phyloP scores from a whole-genome alignment of 2,797 vertebrate genomes.

The Ibycter americanus region DNA sequence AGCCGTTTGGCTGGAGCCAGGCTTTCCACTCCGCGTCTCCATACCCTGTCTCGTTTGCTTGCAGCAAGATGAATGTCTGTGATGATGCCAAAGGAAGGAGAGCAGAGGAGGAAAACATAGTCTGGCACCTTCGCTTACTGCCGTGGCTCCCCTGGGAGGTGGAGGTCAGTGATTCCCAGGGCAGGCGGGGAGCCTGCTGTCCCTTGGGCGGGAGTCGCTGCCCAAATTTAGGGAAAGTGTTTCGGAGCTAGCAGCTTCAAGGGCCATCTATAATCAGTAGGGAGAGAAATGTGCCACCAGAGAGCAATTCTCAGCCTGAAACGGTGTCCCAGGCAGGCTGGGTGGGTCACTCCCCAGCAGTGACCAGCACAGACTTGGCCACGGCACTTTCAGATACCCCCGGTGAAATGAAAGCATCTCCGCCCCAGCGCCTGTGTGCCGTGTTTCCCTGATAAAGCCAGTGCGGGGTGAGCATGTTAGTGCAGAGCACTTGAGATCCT shows the following conservation, averaged over 20 bases:
- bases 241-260: background rate
- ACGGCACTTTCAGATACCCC: background rate
- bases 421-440: background rate
- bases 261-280: background rate
- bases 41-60: background rate
- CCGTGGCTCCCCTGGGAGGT: background rate
- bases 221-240: accelerated
- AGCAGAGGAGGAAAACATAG: background rate
- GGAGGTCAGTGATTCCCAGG: background rate
- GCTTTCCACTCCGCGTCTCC: background rate
- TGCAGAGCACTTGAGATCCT: background rate
- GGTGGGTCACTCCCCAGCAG: background rate
- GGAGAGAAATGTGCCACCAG: background rate
- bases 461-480: accelerated
- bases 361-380: background rate
- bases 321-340: accelerated
- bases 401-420: background rate
- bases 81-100: background rate
- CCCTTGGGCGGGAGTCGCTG: background rate
- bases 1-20: background rate
- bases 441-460: background rate
- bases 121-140: background rate
- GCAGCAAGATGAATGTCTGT: background rate
- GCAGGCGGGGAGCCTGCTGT: background rate
- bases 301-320: background rate